Evolutionary conservation across 2,113 vertebrate species (phyloP).

Genomic region (Syngnathus floridae): DNA sequence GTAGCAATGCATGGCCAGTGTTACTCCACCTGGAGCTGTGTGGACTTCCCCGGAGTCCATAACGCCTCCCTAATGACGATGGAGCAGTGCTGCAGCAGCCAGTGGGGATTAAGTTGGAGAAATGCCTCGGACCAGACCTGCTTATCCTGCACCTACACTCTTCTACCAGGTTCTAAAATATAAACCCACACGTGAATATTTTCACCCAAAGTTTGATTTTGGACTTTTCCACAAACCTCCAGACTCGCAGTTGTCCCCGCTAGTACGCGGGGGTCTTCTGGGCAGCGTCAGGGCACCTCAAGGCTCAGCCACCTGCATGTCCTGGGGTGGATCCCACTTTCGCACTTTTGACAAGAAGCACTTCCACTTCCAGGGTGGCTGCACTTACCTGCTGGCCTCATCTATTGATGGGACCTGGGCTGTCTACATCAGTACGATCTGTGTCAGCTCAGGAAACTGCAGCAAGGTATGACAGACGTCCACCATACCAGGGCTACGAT

Average conservation of each 20-base stretch:
- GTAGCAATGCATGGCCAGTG: constrained; percentile 69
- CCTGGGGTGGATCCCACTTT: constrained; percentile 82
- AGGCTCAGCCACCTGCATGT: constrained; percentile 72
- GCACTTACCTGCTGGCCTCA: constrained; percentile 76
- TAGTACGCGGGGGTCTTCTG: constrained; percentile 57
- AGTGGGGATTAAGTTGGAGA: constrained; percentile 82
- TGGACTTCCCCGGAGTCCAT: constrained; percentile 48
- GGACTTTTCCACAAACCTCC: not conserved
- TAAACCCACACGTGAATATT: too few species aligned
- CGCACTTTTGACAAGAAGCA: constrained; percentile 82
- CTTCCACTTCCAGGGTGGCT: constrained; percentile 78
- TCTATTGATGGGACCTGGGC: constrained; percentile 79
- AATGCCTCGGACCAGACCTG: constrained; percentile 71
- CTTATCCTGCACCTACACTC: constrained; percentile 72
- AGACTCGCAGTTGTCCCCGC: constrained; percentile 62
- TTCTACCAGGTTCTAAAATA: constrained; percentile 61
- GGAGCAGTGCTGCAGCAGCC: constrained; percentile 77
- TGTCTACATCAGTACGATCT: constrained; percentile 62
- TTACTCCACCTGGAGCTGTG: constrained; percentile 77
- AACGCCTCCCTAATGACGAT: constrained; percentile 71
- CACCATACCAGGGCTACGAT: not conserved
- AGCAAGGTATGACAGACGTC: constrained; percentile 63
- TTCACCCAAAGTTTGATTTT: not conserved
- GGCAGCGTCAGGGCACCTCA: constrained; percentile 47
- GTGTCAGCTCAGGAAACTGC: constrained; percentile 56